Evolutionary conservation across 2,888 invertebrate genomes (phyloP).

Genomic region (Macrostomum cliftonense): DNA sequence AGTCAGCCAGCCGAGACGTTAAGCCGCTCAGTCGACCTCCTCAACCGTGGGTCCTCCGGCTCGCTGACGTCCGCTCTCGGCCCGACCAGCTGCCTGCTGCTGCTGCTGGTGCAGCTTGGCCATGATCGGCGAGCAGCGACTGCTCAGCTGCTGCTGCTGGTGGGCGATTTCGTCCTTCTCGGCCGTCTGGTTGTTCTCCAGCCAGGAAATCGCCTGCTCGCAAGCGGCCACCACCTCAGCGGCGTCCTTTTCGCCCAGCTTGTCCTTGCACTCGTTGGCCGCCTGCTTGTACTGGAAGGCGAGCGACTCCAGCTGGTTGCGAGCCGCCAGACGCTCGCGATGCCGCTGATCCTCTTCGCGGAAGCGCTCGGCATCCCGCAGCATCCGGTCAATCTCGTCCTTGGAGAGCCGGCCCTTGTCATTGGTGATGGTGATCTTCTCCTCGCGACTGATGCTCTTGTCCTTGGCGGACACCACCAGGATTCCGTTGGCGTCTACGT

Average conservation of each 20-base stretch:
- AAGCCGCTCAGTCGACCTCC: slow-evolving; percentile 56
- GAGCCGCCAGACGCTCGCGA: too few species aligned
- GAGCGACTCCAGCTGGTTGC: too few species aligned
- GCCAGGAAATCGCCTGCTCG: slow-evolving; percentile 57
- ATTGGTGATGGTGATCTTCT: slow-evolving; percentile 15
- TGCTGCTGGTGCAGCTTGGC: slow-evolving; percentile 63
- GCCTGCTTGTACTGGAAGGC: too few species aligned
- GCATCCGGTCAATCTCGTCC: too few species aligned
- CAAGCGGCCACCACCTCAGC: slow-evolving; percentile 43
- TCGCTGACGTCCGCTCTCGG: slow-evolving; percentile 26
- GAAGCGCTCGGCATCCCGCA: too few species aligned
- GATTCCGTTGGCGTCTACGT: slow-evolving; percentile 56
- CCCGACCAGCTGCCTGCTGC: slow-evolving; percentile 12
- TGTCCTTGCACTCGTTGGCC: too few species aligned
- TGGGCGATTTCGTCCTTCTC: slow-evolving; percentile 75
- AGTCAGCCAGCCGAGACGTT: too few species aligned
- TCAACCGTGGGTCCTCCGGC: slow-evolving; percentile 61
- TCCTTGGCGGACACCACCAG: slow-evolving; percentile 71
- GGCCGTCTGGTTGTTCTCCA: slow-evolving; percentile 47
- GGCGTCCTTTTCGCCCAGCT: too few species aligned
- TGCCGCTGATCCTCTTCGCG: too few species aligned
- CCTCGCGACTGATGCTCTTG: slow-evolving; percentile 44
- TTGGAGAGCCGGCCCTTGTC: too few species aligned
- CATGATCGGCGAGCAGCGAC: slow-evolving; percentile 69
- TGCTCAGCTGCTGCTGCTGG: slow-evolving; percentile 71